Evolutionary conservation across 2,797 vertebrate genomes (phyloP), one percentile per base, ranked within the genome.

Genomic region (Epinephelus malabaricus): DNA sequence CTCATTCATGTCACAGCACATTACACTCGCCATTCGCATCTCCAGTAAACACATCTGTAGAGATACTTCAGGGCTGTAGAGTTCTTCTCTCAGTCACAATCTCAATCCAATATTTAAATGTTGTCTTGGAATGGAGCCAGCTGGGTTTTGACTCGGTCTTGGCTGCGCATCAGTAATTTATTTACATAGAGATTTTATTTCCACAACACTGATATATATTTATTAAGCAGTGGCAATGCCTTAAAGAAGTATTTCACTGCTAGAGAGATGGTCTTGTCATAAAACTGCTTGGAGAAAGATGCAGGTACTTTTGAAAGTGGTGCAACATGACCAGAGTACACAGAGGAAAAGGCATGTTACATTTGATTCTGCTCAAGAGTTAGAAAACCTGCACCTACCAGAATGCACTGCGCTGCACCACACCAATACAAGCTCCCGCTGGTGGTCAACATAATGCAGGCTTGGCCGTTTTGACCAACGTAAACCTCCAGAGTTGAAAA

Each of bases 1-100:
- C 47, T 59, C 46, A 51, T 69, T 82, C 34, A 65, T 7, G 11
- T 79, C 73, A 69, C 73, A 64, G 76, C 25, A 45, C 68, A 74
- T 84, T 69, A 30, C 61, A 38, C 58, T 47, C n/a, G 23, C 50
- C n/a, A 47, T 69, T 81, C 71, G 50, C 17, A 40, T 64, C 61
- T 46, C 25, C 50, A 10, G 51, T 76, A 63, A 69, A 76, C 45
- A 49, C 53, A 53, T 45, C 43, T 58, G 6, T 53, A 18, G 5
- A 10, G 45, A 70, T 47, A 67, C 34, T 27, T 56, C 8, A 11
- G 3, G n/a, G 45, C 30, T 47, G 63, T 8, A 4, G 13, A 34
- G 25, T 53, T 68, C 34, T 12, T 54, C 18, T 53, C 51, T 54
- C 5, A 25, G 21, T 58, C n/a, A 38, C 3, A 13, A 70, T 63